Conservation (phyloP, 2,888 invertebrate genomes). For the Eristalinus aeneus region DNA sequence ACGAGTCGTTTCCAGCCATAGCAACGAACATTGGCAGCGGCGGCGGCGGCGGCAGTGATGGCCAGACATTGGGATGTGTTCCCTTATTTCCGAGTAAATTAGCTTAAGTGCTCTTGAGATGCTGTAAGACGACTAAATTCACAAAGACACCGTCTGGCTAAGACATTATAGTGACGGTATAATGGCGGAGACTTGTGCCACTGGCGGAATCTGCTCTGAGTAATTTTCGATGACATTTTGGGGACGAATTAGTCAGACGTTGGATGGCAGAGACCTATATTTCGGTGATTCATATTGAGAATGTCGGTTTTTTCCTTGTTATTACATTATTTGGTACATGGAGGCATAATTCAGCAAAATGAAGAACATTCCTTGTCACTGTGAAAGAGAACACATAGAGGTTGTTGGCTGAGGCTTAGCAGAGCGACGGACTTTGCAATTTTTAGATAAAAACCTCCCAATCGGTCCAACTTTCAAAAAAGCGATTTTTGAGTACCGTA, state of each 20-base stretch:
- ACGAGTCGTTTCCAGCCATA: neutral
- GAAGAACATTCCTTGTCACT: no score
- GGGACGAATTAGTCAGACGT: neutral
- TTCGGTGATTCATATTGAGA: conserved; percentile 2
- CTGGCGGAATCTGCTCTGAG: neutral
- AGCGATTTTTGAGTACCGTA: no score
- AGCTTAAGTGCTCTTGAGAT: conserved; percentile 28
- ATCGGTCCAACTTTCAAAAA: no score
- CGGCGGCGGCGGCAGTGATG: neutral
- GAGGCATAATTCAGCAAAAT: no score
- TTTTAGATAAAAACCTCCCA: no score
- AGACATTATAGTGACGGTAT: neutral
- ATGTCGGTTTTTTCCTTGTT: neutral
- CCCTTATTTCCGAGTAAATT: conserved; percentile 32
- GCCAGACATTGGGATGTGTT: conserved; percentile 19
- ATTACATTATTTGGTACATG: no score
- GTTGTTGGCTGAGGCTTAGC: no score
- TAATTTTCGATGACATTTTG: neutral
- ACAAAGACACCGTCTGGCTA: neutral
- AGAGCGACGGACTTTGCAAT: no score
- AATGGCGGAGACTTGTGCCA: neutral
- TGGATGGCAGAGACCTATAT: neutral
- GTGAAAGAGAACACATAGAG: no score
- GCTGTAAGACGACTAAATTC: conserved; percentile 7
- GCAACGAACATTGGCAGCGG: neutral